Evolutionary conservation across 2,113 vertebrate species (phyloP), one percentile per base, ranked within the genome.

Genomic region (Corythoichthys haematopterus): DNA sequence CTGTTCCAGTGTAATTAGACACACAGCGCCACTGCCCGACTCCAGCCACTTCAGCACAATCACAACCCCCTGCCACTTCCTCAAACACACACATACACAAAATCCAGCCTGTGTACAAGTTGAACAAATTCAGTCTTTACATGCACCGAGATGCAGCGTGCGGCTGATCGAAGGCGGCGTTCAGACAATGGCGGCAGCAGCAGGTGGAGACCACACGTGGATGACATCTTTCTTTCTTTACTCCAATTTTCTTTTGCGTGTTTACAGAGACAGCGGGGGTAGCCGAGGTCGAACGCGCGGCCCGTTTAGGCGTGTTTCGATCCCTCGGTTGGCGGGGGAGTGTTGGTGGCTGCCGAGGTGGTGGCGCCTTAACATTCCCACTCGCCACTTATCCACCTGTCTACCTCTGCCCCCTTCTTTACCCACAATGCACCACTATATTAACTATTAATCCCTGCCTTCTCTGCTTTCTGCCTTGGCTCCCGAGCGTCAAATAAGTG

Each of bases 1-100:
- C 89, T 58, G 90, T 78, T 85, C 88, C 93, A 89, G 93, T 92
- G 94, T 95, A 93, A 95, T 95, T 93, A 94, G 94, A 94, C 92
- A 92, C 93, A 93, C 78, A 88, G 71, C 86, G 86, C 84, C 84
- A 88, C 85, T 77, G 87, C 85, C 85, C 78, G 83, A 77, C 88
- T 87, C 85, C 90, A 92, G 91, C 93, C 90, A 91, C 62, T 84
- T 93, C 92, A 92, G 93, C 94, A 93, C 87, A 92, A 92, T 77
- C 74, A 79, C 77, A 82, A 45, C 35, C 50, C 75, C 61, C 59
- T 37, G 33, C n/a, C 40, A 51, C 28, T 60, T 33, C 64, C 58
- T 48, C 67, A 60, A 59, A 67, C 58, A 50, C 74, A 70, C 45
- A 45, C 40, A 53, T 68, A 72, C 64, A 63, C 53, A 69, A 53